Percentiles rank a stretch among this genome's conserved stretches.
Conservation (phyloP, 2,113 vertebrate genomes). For the Eleginops maclovinus region DNA sequence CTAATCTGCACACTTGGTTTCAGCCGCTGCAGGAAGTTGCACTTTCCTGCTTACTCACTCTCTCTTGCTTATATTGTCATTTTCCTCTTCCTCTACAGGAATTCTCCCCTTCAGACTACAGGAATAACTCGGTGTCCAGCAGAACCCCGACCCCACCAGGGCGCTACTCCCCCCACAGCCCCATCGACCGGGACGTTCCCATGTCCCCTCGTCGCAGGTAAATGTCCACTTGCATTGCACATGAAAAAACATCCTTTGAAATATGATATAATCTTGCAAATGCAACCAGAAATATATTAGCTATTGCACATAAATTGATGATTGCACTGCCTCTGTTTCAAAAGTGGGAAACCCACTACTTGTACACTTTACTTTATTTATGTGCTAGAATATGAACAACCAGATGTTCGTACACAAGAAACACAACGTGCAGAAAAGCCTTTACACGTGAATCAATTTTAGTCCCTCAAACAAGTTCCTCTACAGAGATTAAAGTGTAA, state of each 20-base stretch:
- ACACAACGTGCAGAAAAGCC: not conserved
- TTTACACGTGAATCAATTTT: not conserved
- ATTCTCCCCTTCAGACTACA: conserved; percentile 76
- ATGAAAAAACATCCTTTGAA: not conserved
- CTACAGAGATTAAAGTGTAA: not conserved
- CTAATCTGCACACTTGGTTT: not conserved
- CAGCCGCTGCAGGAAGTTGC: conserved; percentile 13
- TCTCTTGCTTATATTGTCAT: not conserved
- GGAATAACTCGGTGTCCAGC: conserved; percentile 80
- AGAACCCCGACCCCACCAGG: conserved; percentile 85
- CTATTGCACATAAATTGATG: not conserved
- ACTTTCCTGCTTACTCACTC: conserved; percentile 11
- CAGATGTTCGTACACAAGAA: not conserved
- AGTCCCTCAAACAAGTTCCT: not conserved
- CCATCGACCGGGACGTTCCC: conserved; percentile 76
- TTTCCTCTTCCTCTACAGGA: conserved; percentile 70
- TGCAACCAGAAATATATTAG: not conserved
- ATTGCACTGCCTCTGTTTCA: not conserved
- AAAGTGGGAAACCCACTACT: not conserved
- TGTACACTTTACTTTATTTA: not conserved
- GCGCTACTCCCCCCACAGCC: conserved; percentile 81
- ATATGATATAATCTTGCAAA: not conserved
- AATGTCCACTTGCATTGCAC: not conserved
- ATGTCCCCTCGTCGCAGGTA: conserved; percentile 83
- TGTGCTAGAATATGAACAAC: not conserved